phyloP scores from a whole-genome alignment of 2,113 vertebrate species.

The Syrmaticus mikado region DNA sequence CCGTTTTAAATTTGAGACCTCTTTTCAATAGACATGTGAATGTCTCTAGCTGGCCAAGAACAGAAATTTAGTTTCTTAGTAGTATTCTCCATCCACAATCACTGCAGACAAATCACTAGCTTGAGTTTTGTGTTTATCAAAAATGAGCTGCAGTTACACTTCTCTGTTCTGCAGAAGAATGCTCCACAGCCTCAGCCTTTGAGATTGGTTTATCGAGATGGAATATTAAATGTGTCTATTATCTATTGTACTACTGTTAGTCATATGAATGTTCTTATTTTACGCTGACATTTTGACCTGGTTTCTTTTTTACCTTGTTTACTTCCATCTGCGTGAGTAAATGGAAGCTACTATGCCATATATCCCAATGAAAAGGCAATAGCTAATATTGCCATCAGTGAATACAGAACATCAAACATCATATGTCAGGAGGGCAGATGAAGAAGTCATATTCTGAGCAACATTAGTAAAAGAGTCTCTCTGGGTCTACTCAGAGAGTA shows the following conservation, averaged over 20 bases:
- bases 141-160: conserved; percentile 34
- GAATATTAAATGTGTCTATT: conserved; percentile 70
- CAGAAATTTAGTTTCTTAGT: conserved; percentile 29
- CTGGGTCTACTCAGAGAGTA: neutral
- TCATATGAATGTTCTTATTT: conserved; percentile 60
- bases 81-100: conserved; percentile 8
- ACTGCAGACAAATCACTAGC: conserved; percentile 42
- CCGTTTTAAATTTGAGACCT: conserved; percentile 22
- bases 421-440: conserved; percentile 23
- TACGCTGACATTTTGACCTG: conserved; percentile 67
- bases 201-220: conserved; percentile 48
- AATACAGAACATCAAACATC: conserved; percentile 39
- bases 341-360: conserved; percentile 62
- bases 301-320: conserved; percentile 69
- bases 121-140: conserved; percentile 36
- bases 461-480: conserved; percentile 32
- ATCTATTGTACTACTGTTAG: conserved; percentile 20
- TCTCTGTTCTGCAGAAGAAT: conserved; percentile 41
- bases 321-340: conserved; percentile 49
- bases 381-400: conserved; percentile 49
- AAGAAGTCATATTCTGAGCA: conserved; percentile 18
- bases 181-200: conserved; percentile 32
- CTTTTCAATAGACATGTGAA: neutral
- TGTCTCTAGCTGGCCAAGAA: neutral
- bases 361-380: conserved; percentile 57